These are phyloP conservation scores for Pheosia tremula DNA, from an alignment of 2,888 invertebrate genomes.

Conservation along the genomic window DNA sequence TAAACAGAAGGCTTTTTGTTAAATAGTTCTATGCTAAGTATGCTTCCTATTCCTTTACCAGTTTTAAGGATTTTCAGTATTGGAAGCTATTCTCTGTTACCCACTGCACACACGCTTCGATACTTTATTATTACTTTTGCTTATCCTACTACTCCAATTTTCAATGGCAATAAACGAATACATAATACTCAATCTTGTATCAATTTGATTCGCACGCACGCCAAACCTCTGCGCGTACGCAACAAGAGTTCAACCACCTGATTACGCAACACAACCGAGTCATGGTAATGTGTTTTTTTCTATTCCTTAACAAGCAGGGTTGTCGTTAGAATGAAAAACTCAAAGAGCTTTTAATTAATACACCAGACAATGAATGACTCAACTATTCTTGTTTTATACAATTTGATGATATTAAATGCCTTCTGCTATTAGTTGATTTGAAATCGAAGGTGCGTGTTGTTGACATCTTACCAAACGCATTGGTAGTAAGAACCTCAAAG, in stretches of 20 bases:
- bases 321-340: conserved; percentile 10
- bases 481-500: neutral
- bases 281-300: conserved; percentile 42
- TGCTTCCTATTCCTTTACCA: no score
- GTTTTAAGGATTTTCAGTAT: no score
- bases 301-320: conserved; percentile 31
- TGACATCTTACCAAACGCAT: neutral
- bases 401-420: neutral
- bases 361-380: neutral
- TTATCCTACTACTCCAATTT: neutral
- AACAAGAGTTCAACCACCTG: conserved; percentile 63
- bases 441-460: neutral
- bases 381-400: no score
- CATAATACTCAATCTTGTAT: conserved; percentile 14
- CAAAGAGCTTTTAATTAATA: neutral
- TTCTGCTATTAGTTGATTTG: neutral
- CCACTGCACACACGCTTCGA: no score
- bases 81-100: no score
- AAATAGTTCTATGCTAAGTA: no score
- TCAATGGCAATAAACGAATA: conserved; percentile 1
- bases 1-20: no score
- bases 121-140: neutral
- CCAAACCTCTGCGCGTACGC: conserved; percentile 34
- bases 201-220: conserved; percentile 67
- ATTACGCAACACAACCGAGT: conserved; percentile 58